phyloP scores from a whole-genome alignment of 1,140 invertebrate species.

The Panagrolaimus sp. region DNA sequence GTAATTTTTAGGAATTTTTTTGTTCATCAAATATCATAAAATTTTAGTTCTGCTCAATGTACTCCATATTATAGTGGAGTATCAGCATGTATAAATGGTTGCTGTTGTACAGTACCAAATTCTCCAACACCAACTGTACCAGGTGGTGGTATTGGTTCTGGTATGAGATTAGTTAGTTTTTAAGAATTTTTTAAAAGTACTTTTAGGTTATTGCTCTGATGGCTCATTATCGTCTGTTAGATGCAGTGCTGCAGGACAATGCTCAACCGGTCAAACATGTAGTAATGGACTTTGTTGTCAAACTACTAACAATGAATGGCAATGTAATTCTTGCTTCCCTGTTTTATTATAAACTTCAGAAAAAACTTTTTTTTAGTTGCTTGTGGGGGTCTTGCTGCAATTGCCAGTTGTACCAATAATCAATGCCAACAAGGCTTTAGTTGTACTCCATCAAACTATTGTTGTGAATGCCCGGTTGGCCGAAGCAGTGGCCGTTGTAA shows the following conservation, averaged over 20 bases:
- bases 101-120: constrained; percentile 4
- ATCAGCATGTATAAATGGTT: constrained; percentile 2
- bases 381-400: constrained; percentile 33
- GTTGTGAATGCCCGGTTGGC: constrained; percentile 39
- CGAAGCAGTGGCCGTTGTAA: constrained; percentile 30
- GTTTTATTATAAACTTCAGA: constrained; percentile 4
- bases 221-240: not conserved
- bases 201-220: constrained; percentile 6
- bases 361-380: constrained; percentile 26
- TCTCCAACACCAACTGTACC: constrained; percentile 16
- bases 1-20: constrained; percentile 18
- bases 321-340: not conserved
- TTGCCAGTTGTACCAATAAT: constrained; percentile 31
- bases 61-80: not conserved
- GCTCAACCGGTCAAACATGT: constrained; percentile 19
- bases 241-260: constrained; percentile 9
- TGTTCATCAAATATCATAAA: too few relatives aligned
- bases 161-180: constrained; percentile 21
- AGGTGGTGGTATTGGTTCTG: constrained; percentile 26
- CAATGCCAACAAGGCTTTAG: constrained; percentile 18
- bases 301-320: constrained; percentile 31
- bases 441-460: constrained; percentile 40
- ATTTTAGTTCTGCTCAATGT: not conserved
- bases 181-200: not conserved
- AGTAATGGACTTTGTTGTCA: constrained; percentile 41